Conservation (phyloP, 2,113 vertebrate species). For the Arizona elegans region DNA sequence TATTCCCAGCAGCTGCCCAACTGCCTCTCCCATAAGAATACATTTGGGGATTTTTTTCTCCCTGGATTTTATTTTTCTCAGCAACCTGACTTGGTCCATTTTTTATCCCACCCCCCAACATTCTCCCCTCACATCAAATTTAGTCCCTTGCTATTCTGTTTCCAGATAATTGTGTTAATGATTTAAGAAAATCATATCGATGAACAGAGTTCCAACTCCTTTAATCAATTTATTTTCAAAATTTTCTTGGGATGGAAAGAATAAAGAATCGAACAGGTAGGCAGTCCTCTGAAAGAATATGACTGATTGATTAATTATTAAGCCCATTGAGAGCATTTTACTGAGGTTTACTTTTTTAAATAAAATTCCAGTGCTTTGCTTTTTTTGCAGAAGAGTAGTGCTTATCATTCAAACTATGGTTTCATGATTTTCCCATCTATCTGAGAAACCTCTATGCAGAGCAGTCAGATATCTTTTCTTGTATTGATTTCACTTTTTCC, state of each 20-base stretch:
- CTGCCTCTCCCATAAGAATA: not conserved
- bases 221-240: not conserved
- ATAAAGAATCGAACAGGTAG: not conserved
- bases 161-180: not conserved
- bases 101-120: not conserved
- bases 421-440: not conserved
- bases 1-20: not conserved
- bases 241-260: not conserved
- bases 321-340: not conserved
- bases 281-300: not conserved
- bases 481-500: not conserved
- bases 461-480: not conserved
- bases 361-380: slow-evolving; percentile 27
- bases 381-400: slow-evolving; percentile 23
- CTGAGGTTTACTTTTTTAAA: no score
- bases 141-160: not conserved
- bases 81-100: not conserved
- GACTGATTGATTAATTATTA: not conserved
- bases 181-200: not conserved
- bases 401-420: slow-evolving; percentile 19
- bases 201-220: not conserved
- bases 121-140: not conserved
- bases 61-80: not conserved
- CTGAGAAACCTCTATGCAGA: not conserved
- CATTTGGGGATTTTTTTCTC: not conserved